A percentile compares a stretch with the other conserved stretches of the same genome.
These are phyloP conservation scores for Merodon equestris DNA, from an alignment of 2,888 invertebrate genomes.

Conservation along the genomic window DNA sequence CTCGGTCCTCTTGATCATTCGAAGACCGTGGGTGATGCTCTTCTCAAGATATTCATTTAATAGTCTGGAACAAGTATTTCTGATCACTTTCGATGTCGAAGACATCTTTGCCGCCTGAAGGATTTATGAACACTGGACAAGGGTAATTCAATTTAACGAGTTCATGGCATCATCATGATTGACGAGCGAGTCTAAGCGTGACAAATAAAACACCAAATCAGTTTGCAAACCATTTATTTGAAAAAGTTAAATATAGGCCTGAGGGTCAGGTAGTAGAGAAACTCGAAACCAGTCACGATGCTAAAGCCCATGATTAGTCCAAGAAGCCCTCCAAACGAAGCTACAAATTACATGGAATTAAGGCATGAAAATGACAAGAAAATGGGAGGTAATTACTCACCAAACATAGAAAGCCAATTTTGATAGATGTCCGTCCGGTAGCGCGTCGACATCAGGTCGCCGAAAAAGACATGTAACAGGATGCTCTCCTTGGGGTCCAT, in stretches of 20 bases:
- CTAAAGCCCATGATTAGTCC: conserved; percentile 86
- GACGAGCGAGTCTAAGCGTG: background rate
- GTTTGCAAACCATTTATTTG: conserved; percentile 62
- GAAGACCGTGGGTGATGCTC: conserved; percentile 45
- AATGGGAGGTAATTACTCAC: conserved; percentile 76
- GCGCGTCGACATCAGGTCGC: conserved; percentile 84
- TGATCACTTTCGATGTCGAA: conserved; percentile 12
- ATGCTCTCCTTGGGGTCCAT: conserved; percentile 81
- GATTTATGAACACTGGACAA: background rate
- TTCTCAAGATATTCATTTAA: conserved; percentile 52
- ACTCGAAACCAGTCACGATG: conserved; percentile 84
- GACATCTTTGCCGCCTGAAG: conserved; percentile 12
- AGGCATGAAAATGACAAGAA: conserved; percentile 5
- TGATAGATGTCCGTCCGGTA: conserved; percentile 84
- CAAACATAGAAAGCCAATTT: conserved; percentile 85
- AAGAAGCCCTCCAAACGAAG: conserved; percentile 85
- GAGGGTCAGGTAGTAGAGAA: conserved; percentile 83
- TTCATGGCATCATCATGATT: no score
- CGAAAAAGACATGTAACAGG: conserved; percentile 85
- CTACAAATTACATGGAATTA: conserved; percentile 79
- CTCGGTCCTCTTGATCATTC: conserved; percentile 54
- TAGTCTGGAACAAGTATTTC: conserved; percentile 16
- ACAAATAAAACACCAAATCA: background rate
- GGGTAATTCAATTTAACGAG: no score
- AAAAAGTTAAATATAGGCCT: conserved; percentile 79